phyloP scores from a whole-genome alignment of 2,113 vertebrate genomes.

The Otocyon megalotis region DNA sequence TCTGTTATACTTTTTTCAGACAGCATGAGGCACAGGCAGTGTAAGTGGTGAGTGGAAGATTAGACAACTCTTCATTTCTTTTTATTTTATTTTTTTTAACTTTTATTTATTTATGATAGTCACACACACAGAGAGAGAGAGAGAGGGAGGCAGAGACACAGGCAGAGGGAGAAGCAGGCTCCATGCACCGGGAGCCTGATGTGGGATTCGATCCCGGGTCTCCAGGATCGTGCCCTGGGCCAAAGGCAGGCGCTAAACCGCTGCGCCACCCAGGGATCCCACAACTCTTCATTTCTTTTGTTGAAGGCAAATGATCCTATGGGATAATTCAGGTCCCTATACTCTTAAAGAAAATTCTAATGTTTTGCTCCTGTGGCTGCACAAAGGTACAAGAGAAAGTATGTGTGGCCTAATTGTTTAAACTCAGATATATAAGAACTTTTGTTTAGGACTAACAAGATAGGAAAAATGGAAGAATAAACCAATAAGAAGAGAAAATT shows the following conservation, averaged over 20 bases:
- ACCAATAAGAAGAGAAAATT: neutral
- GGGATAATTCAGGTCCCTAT: neutral
- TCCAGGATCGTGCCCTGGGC: too few relatives aligned
- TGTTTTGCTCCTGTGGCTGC: neutral
- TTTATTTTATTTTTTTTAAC: too few relatives aligned
- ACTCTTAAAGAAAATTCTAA: neutral
- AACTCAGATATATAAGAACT: conserved; percentile 55
- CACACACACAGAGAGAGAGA: too few relatives aligned
- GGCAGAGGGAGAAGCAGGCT: too few relatives aligned
- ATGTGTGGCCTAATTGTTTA: conserved; percentile 59
- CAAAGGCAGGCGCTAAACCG: too few relatives aligned
- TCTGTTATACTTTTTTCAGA: neutral
- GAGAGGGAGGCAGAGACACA: too few relatives aligned
- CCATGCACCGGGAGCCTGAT: too few relatives aligned
- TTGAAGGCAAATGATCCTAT: neutral
- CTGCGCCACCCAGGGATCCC: too few relatives aligned
- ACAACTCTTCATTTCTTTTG: neutral
- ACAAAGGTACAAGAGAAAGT: neutral
- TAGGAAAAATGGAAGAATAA: conserved; percentile 65
- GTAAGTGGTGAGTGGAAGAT: neutral
- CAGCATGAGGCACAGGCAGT: neutral
- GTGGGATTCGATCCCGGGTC: too few relatives aligned
- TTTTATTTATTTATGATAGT: too few relatives aligned
- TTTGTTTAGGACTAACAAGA: conserved; percentile 59
- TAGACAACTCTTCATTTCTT: neutral